phyloP scores from a whole-genome alignment of 2,888 invertebrate species.

The Tipula confusa region DNA sequence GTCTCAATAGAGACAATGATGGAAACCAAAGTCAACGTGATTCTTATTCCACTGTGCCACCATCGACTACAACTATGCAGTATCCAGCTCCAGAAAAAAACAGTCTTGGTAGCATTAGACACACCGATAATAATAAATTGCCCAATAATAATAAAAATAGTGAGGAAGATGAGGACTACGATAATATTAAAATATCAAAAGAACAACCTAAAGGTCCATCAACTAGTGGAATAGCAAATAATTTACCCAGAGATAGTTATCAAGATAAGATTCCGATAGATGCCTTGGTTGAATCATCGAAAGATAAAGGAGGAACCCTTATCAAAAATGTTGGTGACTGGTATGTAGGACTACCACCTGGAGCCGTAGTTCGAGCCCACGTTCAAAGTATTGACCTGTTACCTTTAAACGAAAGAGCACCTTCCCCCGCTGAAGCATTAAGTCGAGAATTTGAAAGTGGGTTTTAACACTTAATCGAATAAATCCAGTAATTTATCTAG shows the following conservation, averaged over 20 bases:
- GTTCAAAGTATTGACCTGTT: constrained; percentile 72
- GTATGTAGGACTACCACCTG: constrained; percentile 65
- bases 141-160: background rate
- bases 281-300: background rate
- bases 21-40: background rate
- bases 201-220: background rate
- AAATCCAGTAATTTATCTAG: background rate
- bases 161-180: background rate
- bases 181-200: background rate
- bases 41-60: background rate
- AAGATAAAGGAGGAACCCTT: constrained; percentile 53
- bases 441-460: constrained; percentile 41
- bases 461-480: background rate
- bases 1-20: background rate
- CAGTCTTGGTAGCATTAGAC: background rate
- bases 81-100: background rate
- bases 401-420: constrained; percentile 61
- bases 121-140: background rate
- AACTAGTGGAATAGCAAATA: background rate
- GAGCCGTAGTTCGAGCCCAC: constrained; percentile 68
- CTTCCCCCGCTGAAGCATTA: constrained; percentile 66
- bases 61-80: background rate
- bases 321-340: constrained; percentile 65
- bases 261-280: background rate
- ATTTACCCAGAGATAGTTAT: background rate